Conservation (phyloP, 2,113 vertebrate species). For the Vicugna pacos region DNA sequence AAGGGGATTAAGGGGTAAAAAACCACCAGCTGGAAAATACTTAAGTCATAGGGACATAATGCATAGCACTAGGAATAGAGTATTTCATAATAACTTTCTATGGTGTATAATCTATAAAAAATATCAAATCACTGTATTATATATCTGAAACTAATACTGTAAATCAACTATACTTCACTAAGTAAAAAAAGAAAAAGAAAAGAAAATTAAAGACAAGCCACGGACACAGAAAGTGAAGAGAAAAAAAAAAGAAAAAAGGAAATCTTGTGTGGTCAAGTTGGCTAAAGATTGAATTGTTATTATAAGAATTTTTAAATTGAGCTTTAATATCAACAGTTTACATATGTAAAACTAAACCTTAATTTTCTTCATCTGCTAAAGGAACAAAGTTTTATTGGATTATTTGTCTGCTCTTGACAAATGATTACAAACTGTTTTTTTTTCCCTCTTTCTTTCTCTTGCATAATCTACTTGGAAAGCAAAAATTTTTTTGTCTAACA, state of each 20-base stretch:
- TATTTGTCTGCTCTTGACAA: neutral
- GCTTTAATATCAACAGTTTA: neutral
- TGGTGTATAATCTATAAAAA: too few relatives aligned
- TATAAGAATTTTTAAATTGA: neutral
- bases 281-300: neutral
- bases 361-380: neutral
- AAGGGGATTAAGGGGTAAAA: too few relatives aligned
- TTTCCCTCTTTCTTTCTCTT: neutral
- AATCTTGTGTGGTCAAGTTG: neutral
- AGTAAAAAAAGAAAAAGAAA: too few relatives aligned
- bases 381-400: neutral
- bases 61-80: too few relatives aligned
- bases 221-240: neutral
- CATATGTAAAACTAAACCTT: neutral
- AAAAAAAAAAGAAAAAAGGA: neutral
- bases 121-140: too few relatives aligned
- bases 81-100: too few relatives aligned
- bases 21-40: too few relatives aligned
- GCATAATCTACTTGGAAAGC: neutral
- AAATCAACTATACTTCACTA: too few relatives aligned
- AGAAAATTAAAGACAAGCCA: too few relatives aligned
- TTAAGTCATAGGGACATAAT: too few relatives aligned
- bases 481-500: neutral
- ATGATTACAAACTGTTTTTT: neutral
- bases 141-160: too few relatives aligned